Conservation (phyloP, 2,113 vertebrate genomes). For the Pomatostomus ruficeps region DNA sequence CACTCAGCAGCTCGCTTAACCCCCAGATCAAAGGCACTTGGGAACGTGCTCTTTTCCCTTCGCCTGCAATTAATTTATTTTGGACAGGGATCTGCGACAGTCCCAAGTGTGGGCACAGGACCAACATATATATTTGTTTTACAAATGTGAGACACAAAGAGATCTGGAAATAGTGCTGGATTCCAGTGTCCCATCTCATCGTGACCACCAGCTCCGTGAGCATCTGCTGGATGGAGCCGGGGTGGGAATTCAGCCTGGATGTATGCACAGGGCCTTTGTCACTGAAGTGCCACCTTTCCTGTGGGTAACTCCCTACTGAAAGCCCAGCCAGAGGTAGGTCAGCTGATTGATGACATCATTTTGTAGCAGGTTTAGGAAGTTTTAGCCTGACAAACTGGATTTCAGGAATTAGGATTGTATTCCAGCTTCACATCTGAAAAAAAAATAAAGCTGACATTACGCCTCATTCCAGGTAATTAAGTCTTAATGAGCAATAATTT, state of each 20-base stretch:
- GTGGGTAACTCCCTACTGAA: neutral
- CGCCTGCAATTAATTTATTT: neutral
- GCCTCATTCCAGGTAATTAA: neutral
- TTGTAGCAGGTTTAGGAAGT: neutral
- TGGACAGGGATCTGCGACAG: neutral
- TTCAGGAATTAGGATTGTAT: neutral
- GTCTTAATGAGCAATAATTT: neutral
- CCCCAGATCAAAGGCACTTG: neutral
- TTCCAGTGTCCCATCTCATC: neutral
- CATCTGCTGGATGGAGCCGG: neutral
- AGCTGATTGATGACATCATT: neutral
- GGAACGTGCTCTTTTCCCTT: neutral
- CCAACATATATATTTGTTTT: slow-evolving; percentile 30
- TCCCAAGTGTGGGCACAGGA: neutral
- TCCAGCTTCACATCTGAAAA: rapidly evolving
- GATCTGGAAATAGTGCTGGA: neutral
- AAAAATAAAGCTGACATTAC: neutral
- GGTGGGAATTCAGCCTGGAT: neutral
- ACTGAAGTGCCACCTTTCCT: neutral
- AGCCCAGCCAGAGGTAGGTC: neutral
- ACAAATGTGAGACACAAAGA: neutral
- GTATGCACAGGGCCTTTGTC: neutral
- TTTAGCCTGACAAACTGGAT: neutral
- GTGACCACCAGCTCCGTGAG: rapidly evolving
- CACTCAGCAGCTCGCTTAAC: neutral